These are phyloP conservation scores for Bombus impatiens DNA, from an alignment of 1,140 invertebrate species.

Conservation along the genomic window DNA sequence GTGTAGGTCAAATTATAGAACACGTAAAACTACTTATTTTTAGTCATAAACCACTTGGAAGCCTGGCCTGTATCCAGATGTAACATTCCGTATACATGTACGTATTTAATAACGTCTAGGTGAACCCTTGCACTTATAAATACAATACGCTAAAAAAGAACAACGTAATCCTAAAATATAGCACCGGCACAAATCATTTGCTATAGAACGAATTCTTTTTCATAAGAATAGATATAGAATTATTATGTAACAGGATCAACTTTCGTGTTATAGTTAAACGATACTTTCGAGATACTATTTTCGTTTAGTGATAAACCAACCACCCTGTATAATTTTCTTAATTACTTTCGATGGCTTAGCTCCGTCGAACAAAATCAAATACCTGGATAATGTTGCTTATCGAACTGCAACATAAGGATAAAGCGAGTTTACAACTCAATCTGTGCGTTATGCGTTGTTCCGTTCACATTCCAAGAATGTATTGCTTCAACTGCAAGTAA, in stretches of 20 bases:
- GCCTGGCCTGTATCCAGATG: conserved; percentile 19
- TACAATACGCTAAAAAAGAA: not conserved
- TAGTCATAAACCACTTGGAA: conserved; percentile 16
- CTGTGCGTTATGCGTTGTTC: not conserved
- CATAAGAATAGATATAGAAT: too few species aligned
- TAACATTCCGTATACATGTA: not conserved
- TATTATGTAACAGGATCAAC: not conserved
- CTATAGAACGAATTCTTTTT: not conserved
- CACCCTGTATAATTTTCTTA: not conserved
- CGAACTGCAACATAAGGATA: not conserved
- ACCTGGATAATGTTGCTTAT: not conserved
- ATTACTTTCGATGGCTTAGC: not conserved
- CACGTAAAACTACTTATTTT: conserved; percentile 56
- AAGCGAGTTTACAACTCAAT: not conserved
- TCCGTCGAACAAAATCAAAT: not conserved
- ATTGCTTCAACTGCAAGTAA: conserved; percentile 6
- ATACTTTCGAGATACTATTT: not conserved
- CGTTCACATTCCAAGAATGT: conserved; percentile 5
- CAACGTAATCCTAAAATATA: not conserved
- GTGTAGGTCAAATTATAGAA: conserved; percentile 29
- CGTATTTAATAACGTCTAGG: conserved; percentile 10
- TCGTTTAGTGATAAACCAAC: not conserved
- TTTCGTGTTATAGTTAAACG: not conserved
- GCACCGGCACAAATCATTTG: too few species aligned
- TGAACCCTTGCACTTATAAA: not conserved